Evolutionary conservation across 2,113 vertebrate genomes (phyloP).

Genomic region (Myotis lucifugus): DNA sequence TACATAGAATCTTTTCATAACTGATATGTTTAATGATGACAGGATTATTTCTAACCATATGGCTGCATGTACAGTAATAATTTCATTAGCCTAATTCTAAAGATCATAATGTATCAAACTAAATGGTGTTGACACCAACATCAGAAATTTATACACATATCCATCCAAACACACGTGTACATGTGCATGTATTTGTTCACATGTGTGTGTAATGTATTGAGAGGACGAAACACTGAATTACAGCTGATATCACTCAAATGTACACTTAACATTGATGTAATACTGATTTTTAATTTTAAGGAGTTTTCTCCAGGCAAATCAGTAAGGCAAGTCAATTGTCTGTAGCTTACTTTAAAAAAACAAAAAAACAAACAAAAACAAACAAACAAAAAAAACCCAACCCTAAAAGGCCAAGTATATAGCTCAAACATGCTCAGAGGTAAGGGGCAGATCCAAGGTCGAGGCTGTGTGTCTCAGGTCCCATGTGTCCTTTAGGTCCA

Average conservation of each 20-base stretch:
- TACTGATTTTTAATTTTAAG: conserved; percentile 30
- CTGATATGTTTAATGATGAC: background rate
- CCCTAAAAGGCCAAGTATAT: background rate
- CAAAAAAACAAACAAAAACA: too few species aligned
- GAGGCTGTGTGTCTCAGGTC: background rate
- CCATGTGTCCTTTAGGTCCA: background rate
- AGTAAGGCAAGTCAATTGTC: background rate
- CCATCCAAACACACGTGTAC: background rate
- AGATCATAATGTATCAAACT: background rate
- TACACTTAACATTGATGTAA: background rate
- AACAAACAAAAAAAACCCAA: background rate
- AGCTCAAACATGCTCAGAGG: background rate
- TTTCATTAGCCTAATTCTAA: background rate
- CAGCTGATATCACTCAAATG: background rate
- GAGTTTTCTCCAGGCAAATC: background rate
- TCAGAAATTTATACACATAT: background rate
- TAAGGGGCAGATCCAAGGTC: background rate
- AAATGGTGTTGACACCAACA: background rate
- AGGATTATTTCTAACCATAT: conserved; percentile 9
- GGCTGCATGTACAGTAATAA: background rate
- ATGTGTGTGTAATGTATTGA: background rate
- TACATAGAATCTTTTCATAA: background rate
- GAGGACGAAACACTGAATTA: background rate
- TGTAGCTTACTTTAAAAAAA: background rate
- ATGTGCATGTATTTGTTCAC: background rate